Evolutionary conservation across 2,888 invertebrate species (phyloP).

Genomic region (Oscheius sp.): DNA sequence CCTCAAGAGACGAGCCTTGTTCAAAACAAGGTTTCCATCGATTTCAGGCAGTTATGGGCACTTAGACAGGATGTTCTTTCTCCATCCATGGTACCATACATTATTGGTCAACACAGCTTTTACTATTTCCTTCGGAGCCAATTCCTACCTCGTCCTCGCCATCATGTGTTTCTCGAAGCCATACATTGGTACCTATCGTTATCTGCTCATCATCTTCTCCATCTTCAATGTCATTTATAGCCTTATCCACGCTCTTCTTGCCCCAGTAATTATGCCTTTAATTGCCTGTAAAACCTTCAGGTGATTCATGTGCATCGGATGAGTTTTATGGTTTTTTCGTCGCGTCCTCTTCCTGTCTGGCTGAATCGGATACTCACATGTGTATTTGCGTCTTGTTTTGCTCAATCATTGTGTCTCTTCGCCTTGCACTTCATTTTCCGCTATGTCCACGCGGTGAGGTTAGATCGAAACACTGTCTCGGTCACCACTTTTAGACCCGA

Average conservation of each 20-base stretch:
- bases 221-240: conserved; percentile 23
- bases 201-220: conserved; percentile 17
- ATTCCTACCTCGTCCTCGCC: conserved; percentile 12
- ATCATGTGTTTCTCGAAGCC: conserved; percentile 5
- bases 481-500: neutral
- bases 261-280: neutral
- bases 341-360: neutral
- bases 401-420: conserved; percentile 25
- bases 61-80: neutral
- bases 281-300: neutral
- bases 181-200: conserved; percentile 18
- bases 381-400: conserved; percentile 20
- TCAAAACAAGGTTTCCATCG: too few relatives aligned
- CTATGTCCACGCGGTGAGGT: neutral
- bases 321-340: conserved; percentile 15
- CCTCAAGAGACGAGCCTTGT: too few relatives aligned
- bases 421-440: conserved; percentile 12
- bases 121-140: neutral
- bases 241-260: conserved; percentile 8
- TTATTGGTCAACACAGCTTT: neutral
- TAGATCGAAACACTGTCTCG: neutral
- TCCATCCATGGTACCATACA: neutral
- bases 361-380: neutral
- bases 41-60: neutral
- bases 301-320: conserved; percentile 20